Conservation (phyloP, 30 jellyfish, hydroid and myxozoan species). For the Hydra vulgaris region DNA sequence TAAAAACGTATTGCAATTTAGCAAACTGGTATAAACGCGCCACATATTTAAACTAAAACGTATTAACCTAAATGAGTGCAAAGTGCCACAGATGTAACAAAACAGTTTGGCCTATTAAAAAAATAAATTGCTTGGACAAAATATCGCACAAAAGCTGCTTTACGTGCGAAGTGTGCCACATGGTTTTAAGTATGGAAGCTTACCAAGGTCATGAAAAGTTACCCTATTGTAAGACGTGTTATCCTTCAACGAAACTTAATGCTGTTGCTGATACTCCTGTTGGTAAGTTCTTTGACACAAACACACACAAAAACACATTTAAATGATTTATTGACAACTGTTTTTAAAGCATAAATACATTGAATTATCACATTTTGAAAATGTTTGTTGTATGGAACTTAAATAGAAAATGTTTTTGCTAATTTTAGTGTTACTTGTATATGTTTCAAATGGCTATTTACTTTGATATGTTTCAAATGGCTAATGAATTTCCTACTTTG, state of each 20-base stretch:
- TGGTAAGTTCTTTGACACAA: neutral
- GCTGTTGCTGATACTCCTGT: constrained; percentile 98
- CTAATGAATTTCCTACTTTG: neutral
- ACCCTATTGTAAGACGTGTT: constrained; percentile 87
- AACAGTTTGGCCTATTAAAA: constrained; percentile 85
- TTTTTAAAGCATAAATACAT: neutral
- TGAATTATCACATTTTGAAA: neutral
- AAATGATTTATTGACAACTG: neutral
- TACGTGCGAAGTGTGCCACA: constrained; percentile 72
- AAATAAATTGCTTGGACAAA: constrained; percentile 83
- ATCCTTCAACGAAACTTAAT: constrained; percentile 89
- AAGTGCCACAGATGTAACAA: constrained; percentile 79
- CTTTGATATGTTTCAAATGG: neutral
- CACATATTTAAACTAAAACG: neutral
- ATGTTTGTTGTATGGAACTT: neutral
- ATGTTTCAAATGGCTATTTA: neutral
- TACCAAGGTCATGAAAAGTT: constrained; percentile 84
- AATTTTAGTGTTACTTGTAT: neutral
- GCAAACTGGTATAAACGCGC: neutral
- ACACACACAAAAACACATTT: neutral
- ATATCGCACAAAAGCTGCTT: constrained; percentile 95
- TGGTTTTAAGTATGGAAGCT: constrained; percentile 70
- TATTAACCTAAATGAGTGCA: constrained; percentile 46
- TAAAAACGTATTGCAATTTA: neutral
- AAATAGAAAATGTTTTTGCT: neutral